Evolutionary conservation across 2,888 invertebrate species (phyloP), one percentile per base, ranked within the genome.

Genomic region (Drosophila mercatorum): DNA sequence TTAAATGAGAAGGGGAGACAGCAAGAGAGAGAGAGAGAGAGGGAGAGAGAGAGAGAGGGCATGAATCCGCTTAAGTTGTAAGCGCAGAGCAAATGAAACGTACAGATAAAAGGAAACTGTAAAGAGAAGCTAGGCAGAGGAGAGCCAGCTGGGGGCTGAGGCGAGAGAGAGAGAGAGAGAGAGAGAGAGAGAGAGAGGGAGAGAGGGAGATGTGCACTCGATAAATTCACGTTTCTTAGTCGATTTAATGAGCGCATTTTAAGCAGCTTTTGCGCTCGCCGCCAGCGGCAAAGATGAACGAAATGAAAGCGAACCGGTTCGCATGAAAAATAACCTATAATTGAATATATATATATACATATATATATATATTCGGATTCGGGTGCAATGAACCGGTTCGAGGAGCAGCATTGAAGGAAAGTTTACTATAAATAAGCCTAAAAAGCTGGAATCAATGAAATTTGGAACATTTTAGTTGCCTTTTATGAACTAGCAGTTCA

Each of bases 31-130:
- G 10, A 73, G 36, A 49, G 7, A 7, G 8, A 22, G 22, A 26
- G 38, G 12, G 34, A 10, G 14, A 22, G 26, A 47, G 41, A 46
- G n/a, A 31, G 31, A 68, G 40, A 26, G 43, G 3, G 38, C 52
- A 31, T 46, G 36, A 85, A 87, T 81, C 83, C 88, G 82, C 88
- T 83, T 88, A 88, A 83, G 71, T 72, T 85, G 80, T 70, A 77
- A 75, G 77, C 59, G 57, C 68, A 57, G 52, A 55, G 55, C 72
- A 83, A 78, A 76, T 69, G 74, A 77, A 88, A 73, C 57, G 56
- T 46, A 68, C 59, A 65, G 61, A 76, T 62, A 72, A 68, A 63
- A 60, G 52, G 56, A 57, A 64, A 71, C 60, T 68, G 71, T 63
- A 68, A 68, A 74, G 57, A 51, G 69, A 22, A 38, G 34, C 8